phyloP scores from a whole-genome alignment of 2,113 vertebrate genomes.

The Tetrax tetrax region DNA sequence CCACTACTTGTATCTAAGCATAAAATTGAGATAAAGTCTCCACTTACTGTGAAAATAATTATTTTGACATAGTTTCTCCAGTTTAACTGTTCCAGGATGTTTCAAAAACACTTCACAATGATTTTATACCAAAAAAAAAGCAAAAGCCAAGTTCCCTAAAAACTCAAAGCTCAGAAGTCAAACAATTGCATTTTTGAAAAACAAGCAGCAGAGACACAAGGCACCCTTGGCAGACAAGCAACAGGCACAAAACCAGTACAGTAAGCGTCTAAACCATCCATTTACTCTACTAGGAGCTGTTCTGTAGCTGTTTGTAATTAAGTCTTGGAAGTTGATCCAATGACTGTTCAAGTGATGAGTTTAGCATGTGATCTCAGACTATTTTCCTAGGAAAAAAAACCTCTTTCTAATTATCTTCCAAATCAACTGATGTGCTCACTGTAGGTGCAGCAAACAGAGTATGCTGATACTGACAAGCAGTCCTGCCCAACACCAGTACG shows the following conservation, averaged over 20 bases:
- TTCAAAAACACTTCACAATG: background rate
- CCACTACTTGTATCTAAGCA: background rate
- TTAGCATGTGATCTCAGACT: background rate
- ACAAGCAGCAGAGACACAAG: background rate
- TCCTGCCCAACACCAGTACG: background rate
- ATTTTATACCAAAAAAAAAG: background rate
- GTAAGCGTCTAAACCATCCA: background rate
- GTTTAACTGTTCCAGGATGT: background rate
- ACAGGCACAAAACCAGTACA: accelerated
- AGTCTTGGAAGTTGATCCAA: background rate
- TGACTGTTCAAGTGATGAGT: background rate
- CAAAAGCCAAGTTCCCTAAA: background rate
- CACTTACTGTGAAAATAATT: background rate
- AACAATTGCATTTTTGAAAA: background rate
- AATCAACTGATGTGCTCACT: background rate
- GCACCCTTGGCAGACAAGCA: background rate
- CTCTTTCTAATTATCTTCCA: background rate
- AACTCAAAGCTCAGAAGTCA: background rate
- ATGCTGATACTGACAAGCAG: background rate
- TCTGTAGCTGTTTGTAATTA: background rate
- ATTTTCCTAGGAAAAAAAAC: background rate
- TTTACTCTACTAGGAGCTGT: background rate
- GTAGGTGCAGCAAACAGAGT: background rate
- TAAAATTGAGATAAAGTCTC: background rate
- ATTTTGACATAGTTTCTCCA: background rate